Evolutionary conservation across 2,797 vertebrate genomes (phyloP).

Genomic region (Microchirus variegatus): DNA sequence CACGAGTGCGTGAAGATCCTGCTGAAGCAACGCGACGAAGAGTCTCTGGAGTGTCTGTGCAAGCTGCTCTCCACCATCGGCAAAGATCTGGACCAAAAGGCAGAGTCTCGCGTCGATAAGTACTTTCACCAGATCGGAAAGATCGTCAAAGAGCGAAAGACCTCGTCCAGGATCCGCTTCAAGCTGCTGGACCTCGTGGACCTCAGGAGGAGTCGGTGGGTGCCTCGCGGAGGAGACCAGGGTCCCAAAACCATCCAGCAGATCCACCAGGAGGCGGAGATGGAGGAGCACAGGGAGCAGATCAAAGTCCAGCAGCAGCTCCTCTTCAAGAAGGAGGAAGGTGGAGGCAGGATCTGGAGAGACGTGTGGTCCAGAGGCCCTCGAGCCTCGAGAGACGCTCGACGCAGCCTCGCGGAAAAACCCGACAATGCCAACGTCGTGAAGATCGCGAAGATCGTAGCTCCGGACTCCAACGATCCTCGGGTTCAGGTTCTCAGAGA

Average conservation of each 20-base stretch:
- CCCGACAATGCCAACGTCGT: slow-evolving; percentile 93
- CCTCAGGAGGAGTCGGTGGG: slow-evolving; percentile 94
- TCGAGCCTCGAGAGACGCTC: slow-evolving; percentile 90
- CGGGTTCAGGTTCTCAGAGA: slow-evolving; percentile 94
- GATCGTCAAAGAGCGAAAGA: slow-evolving; percentile 97
- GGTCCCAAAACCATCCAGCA: slow-evolving; percentile 99
- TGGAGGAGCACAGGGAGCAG: slow-evolving; percentile 95
- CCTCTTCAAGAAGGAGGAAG: slow-evolving; percentile 86
- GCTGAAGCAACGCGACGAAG: slow-evolving; percentile 97
- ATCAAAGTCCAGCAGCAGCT: slow-evolving; percentile 95
- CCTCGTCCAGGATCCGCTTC: slow-evolving; percentile 95
- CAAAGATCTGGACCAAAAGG: slow-evolving; percentile 98
- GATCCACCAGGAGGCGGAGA: slow-evolving; percentile 97
- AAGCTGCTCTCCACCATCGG: slow-evolving; percentile 96
- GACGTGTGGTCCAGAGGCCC: slow-evolving; percentile 72
- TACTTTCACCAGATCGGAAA: slow-evolving; percentile 99
- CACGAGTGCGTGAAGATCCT: slow-evolving; percentile 98
- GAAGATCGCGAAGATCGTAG: slow-evolving; percentile 96
- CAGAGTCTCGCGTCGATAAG: slow-evolving; percentile 98
- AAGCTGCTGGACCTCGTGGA: slow-evolving; percentile 98
- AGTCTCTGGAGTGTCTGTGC: slow-evolving; percentile 97
- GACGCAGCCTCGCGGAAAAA: slow-evolving; percentile 96
- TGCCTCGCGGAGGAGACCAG: slow-evolving; percentile 94
- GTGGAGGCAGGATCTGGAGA: slow-evolving; percentile 60
- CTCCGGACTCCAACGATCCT: slow-evolving; percentile 93